These are phyloP conservation scores for Cecropterus lyciades DNA, from an alignment of 1,140 invertebrate species.

Conservation along the genomic window DNA sequence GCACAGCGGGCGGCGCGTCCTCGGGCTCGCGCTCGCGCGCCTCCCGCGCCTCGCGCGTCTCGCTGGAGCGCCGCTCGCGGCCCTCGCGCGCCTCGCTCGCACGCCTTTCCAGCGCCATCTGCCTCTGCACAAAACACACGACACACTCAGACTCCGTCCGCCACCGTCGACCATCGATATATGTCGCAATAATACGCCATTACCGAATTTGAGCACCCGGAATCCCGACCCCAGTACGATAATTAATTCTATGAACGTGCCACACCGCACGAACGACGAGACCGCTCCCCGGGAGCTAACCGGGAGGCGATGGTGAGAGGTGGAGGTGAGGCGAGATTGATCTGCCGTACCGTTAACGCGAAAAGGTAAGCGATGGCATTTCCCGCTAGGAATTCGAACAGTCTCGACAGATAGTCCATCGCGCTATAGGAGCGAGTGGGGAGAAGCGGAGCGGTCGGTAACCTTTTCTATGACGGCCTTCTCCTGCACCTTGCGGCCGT, in stretches of 20 bases:
- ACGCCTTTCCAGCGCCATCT: conserved; percentile 62
- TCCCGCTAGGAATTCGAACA: conserved; percentile 27
- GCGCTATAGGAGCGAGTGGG: conserved; percentile 28
- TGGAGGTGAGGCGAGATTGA: too few relatives aligned
- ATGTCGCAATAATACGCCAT: too few relatives aligned
- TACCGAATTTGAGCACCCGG: background rate
- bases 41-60: conserved; percentile 32
- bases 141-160: background rate
- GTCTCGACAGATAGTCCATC: conserved; percentile 21
- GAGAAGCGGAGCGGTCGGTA: conserved; percentile 22
- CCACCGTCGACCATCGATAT: background rate
- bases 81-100: conserved; percentile 37
- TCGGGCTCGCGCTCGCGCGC: conserved; percentile 81
- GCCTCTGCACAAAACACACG: conserved; percentile 49
- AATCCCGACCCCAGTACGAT: background rate
- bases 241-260: too few relatives aligned
- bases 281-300: background rate
- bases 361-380: conserved; percentile 25
- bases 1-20: conserved; percentile 42
- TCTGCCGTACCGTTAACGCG: conserved; percentile 27
- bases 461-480: conserved; percentile 63
- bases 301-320: conserved; percentile 12
- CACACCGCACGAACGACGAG: background rate
- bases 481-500: conserved; percentile 56
- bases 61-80: conserved; percentile 28